phyloP scores from a whole-genome alignment of 2,888 invertebrate genomes.

The Phragmatobia fuliginosa region DNA sequence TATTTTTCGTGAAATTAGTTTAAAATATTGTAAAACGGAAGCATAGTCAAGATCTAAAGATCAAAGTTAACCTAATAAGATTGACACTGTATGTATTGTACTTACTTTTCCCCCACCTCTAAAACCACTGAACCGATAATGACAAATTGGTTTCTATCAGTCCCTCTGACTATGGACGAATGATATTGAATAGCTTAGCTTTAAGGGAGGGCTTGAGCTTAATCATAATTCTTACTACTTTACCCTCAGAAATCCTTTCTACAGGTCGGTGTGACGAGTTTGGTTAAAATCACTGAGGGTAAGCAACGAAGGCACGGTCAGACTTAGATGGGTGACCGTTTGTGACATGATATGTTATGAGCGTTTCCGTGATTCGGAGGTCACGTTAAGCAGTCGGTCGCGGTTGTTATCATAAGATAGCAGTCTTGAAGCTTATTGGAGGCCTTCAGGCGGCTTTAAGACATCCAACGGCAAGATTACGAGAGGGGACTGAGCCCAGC shows the following conservation, averaged over 20 bases:
- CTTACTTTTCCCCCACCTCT: slow-evolving; percentile 10
- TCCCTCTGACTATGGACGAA: slow-evolving; percentile 8
- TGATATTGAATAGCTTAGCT: slow-evolving; percentile 5
- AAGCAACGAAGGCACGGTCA: no score
- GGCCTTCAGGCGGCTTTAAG: no score
- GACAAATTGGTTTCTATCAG: slow-evolving; percentile 23
- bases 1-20: neutral
- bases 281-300: no score
- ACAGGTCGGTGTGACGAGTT: neutral
- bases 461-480: no score
- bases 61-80: slow-evolving; percentile 11
- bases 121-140: slow-evolving; percentile 25
- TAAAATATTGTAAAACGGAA: neutral
- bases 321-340: no score
- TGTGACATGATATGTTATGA: no score
- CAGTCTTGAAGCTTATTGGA: no score
- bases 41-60: neutral
- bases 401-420: no score
- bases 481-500: no score
- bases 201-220: slow-evolving; percentile 9
- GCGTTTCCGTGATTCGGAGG: no score
- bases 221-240: neutral
- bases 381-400: no score
- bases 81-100: slow-evolving; percentile 15
- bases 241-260: neutral